Base-by-base conservation (phyloP, 2,113 vertebrate genomes). In the Ondatra zibethicus region DNA sequence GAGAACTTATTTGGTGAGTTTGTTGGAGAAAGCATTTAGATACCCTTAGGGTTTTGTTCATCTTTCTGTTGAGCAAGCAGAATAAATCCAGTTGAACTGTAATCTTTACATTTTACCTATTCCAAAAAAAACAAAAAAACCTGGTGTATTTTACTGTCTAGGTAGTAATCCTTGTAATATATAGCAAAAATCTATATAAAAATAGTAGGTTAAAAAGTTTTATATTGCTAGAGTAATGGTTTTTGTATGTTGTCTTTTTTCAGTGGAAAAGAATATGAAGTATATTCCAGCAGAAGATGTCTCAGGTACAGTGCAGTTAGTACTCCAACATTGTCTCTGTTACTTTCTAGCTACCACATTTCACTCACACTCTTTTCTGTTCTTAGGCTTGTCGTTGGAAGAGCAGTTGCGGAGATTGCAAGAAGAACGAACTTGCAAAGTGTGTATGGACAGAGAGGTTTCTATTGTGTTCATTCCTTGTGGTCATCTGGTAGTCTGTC, bases 231-330 rank as follows among this genome's bases (percentile, higher is more conserved):
- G 47, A 81, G 6, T 97, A 61, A 80, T 87, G 23, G 42, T 92
- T 97, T 97, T 93, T 91, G 84, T 97, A 65, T 95, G 3, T 50
- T 91, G 89, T 98, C 94, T 96, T 98, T 99, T 98, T 50, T 92
- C 97, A 99, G 99, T 99, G 98, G 99, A 99, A 98, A 99, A 99
- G 97, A 99, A 99, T 68, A 98, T 99, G 98, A 99, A 99, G 75
- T 99, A 99, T 95, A 98, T 99, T 93, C 99, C 99, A 96, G 98
- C 99, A 97, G 99, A 99, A 98, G 99, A 99, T 98, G 98, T 99
- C 97, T 99, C 99, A 99, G 99, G 99, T 99, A 99, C 98, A 87
- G 92, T 73, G 92, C 90, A 58, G 91, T 75, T 92, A 88, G 91
- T 63, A 92, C 52, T 91, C 89, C 45, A 82, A 42, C 21, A 25